Evolutionary conservation across 92 coral and sea anemone genomes (phyloP).

Genomic region (Actinernus sp.): DNA sequence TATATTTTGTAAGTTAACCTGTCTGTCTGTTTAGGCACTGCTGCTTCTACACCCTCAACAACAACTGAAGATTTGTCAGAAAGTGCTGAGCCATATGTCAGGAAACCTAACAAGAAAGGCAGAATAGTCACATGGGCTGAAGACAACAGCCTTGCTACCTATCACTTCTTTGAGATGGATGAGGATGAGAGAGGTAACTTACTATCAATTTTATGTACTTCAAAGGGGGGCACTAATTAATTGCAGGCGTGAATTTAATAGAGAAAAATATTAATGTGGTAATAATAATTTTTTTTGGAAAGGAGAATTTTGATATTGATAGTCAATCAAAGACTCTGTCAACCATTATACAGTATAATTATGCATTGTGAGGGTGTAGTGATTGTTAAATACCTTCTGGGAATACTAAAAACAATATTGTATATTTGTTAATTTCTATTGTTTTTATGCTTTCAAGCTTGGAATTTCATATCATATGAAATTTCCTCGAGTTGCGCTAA

Average conservation of each 20-base stretch:
- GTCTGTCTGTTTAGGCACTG: slow-evolving; percentile 9
- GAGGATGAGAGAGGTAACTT: slow-evolving; percentile 96
- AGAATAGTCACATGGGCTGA: slow-evolving; percentile 78
- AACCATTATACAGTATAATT: too few species aligned
- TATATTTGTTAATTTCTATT: too few species aligned
- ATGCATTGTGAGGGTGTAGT: too few species aligned
- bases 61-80: slow-evolving; percentile 46
- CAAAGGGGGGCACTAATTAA: background rate
- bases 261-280: background rate
- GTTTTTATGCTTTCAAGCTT: too few species aligned
- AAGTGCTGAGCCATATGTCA: slow-evolving; percentile 54
- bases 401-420: too few species aligned
- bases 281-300: background rate
- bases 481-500: too few species aligned
- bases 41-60: slow-evolving; percentile 54
- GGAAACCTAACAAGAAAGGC: slow-evolving; percentile 90
- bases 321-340: too few species aligned
- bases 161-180: slow-evolving; percentile 95
- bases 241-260: background rate
- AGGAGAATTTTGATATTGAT: background rate
- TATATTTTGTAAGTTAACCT: background rate
- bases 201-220: too few species aligned
- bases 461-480: too few species aligned
- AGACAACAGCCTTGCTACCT: slow-evolving; percentile 80
- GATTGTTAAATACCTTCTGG: too few species aligned